Base-by-base conservation (phyloP, 2,888 invertebrate genomes). In the Pterostichus madidus region DNA sequence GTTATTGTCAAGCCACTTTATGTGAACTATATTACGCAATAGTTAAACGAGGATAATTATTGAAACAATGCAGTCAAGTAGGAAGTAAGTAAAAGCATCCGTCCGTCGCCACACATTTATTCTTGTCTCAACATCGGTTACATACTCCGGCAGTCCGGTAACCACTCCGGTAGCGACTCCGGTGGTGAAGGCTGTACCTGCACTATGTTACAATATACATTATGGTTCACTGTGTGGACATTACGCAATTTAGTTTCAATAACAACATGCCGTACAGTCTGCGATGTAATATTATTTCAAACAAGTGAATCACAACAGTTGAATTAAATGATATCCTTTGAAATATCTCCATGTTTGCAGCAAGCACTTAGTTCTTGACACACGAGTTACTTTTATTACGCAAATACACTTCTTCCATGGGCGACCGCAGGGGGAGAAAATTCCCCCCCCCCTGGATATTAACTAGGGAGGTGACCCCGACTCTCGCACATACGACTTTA, bases 161-260 rank as follows among this genome's bases (percentile, higher is more conserved):
- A 3, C 24, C 2, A 24, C 2, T 44, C 11, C 44, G 11, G 11
- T 49, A 5, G 49, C 0, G 49, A 0, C 39, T 0, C 11, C 17
- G 0, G 49, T 6, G 8, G 46, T 8, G 56, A 8, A 15, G 56
- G n/a, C n/a, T n/a, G 31, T 59, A 17, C 17, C 59, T 59, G 17
- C 10, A 39, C 7, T 39, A 39, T 8, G 39, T 10, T 59, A 59
- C 59, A 59, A 6, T 59, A 59, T 59, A 31, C 59, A 59, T 59
- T 59, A 59, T 59, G 31, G 2, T 59, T 10, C 59, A 6, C 31
- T 17, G 17, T 17, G 59, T 59, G 59, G 59, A 59, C 59, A 59
- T 59, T 59, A 17, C 59, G 59, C 59, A 11, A 17, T 59, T 59
- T 59, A 10, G 59, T 59, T 59, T 59, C 59, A 59, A 59, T 59